phyloP scores from a whole-genome alignment of 2,113 vertebrate species.

The Hipposideros armiger region DNA sequence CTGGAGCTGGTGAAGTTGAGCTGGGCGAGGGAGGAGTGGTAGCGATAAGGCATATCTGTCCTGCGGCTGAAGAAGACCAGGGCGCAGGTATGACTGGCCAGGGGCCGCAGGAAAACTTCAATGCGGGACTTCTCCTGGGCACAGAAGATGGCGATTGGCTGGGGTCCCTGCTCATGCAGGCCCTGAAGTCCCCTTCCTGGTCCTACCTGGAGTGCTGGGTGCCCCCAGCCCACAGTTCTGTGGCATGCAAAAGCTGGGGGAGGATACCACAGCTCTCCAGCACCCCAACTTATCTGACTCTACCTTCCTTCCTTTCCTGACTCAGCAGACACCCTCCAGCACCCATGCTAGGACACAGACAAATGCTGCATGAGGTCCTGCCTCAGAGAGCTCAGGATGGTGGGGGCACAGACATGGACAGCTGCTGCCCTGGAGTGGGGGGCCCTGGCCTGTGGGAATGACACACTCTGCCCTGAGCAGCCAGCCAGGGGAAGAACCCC shows the following conservation, averaged over 20 bases:
- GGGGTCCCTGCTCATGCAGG: neutral
- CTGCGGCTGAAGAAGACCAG: slow-evolving; percentile 96
- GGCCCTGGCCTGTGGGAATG: neutral
- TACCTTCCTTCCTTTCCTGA: neutral
- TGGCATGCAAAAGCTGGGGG: neutral
- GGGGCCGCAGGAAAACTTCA: slow-evolving; percentile 92
- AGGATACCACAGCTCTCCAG: neutral
- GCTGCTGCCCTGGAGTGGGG: neutral
- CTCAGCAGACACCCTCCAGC: neutral
- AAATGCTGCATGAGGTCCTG: neutral
- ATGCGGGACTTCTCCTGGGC: slow-evolving; percentile 90
- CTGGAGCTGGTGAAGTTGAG: slow-evolving; percentile 87
- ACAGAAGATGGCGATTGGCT: neutral
- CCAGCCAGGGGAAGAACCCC: neutral
- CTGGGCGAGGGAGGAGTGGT: slow-evolving; percentile 88
- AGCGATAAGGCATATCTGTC: slow-evolving; percentile 92
- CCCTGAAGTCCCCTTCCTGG: neutral
- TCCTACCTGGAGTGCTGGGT: neutral
- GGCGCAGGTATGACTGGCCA: slow-evolving; percentile 87
- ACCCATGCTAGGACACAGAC: neutral
- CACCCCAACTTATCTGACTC: neutral
- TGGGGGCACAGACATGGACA: neutral
- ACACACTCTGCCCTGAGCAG: neutral
- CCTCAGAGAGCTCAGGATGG: neutral
- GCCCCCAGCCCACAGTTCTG: neutral